These are phyloP conservation scores for Acromyrmex charruanus DNA, from an alignment of 1,140 invertebrate genomes.

Conservation along the genomic window DNA sequence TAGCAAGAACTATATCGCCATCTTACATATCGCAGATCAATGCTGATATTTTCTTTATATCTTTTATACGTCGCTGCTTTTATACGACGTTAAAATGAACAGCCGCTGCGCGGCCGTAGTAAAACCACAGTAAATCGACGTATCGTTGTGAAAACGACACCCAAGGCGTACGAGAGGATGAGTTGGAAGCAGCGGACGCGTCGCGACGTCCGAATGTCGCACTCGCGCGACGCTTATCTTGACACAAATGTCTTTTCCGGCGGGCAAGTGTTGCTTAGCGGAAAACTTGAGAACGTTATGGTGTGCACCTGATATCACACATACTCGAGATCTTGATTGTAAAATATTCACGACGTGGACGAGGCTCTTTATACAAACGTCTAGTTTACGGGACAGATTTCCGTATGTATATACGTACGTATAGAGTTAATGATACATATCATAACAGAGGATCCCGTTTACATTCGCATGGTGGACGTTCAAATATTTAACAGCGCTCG, in stretches of 20 bases:
- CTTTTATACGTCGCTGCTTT: slow-evolving; percentile 48
- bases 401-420: background rate
- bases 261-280: background rate
- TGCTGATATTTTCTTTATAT: slow-evolving; percentile 43
- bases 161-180: background rate
- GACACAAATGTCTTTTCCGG: background rate
- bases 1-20: background rate
- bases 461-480: slow-evolving; percentile 49
- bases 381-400: slow-evolving; percentile 52
- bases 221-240: background rate
- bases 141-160: slow-evolving; percentile 52
- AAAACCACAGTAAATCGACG: slow-evolving; percentile 70
- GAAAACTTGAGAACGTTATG: background rate
- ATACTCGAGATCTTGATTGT: slow-evolving; percentile 23
- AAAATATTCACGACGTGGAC: slow-evolving; percentile 18
- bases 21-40: slow-evolving; percentile 2
- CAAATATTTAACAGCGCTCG: slow-evolving; percentile 58
- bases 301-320: background rate
- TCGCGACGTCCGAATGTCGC: slow-evolving; percentile 6
- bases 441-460: slow-evolving; percentile 50
- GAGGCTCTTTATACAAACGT: slow-evolving; percentile 29
- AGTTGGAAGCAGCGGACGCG: background rate
- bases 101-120: slow-evolving; percentile 33
- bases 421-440: slow-evolving; percentile 61
- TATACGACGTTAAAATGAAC: slow-evolving; percentile 64